Evolutionary conservation across 1,140 invertebrate species (phyloP).

Genomic region (Geopemphigus sp.): DNA sequence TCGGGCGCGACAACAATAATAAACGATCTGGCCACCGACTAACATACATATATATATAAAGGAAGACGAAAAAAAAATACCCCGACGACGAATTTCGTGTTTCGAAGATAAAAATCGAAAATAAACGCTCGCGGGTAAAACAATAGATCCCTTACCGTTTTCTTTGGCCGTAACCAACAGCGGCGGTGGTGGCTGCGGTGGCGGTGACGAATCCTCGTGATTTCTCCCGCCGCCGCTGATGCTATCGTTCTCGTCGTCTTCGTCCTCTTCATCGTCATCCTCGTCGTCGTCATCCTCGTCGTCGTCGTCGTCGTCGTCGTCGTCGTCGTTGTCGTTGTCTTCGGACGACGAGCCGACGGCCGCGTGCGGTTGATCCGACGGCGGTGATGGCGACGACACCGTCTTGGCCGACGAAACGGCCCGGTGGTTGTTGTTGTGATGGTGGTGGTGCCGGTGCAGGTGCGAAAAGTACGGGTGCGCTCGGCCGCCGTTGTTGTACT

Average conservation of each 20-base stretch:
- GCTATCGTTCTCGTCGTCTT: too few species aligned
- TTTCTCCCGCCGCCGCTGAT: neutral
- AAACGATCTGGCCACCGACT: too few species aligned
- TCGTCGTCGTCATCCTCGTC: neutral
- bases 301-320: slow-evolving; percentile 17
- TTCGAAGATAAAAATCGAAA: neutral
- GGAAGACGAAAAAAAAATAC: too few species aligned
- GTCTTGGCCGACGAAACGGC: neutral
- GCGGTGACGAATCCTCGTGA: neutral
- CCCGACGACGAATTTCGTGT: too few species aligned
- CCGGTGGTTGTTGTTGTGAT: neutral
- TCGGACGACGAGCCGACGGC: slow-evolving; percentile 41
- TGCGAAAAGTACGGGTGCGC: slow-evolving; percentile 34
- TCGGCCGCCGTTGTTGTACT: slow-evolving; percentile 33
- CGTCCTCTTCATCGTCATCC: too few species aligned
- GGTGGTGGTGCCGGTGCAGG: neutral
- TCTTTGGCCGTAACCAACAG: neutral
- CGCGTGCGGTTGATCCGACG: neutral
- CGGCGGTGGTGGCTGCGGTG: neutral
- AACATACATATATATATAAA: too few species aligned
- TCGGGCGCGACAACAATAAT: too few species aligned
- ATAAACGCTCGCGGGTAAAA: too few species aligned
- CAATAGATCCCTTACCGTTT: slow-evolving; percentile 2
- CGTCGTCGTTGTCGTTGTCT: slow-evolving; percentile 23
- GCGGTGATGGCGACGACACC: neutral